phyloP scores from a whole-genome alignment of 1,140 invertebrate genomes.

The Drosophila parvula region DNA sequence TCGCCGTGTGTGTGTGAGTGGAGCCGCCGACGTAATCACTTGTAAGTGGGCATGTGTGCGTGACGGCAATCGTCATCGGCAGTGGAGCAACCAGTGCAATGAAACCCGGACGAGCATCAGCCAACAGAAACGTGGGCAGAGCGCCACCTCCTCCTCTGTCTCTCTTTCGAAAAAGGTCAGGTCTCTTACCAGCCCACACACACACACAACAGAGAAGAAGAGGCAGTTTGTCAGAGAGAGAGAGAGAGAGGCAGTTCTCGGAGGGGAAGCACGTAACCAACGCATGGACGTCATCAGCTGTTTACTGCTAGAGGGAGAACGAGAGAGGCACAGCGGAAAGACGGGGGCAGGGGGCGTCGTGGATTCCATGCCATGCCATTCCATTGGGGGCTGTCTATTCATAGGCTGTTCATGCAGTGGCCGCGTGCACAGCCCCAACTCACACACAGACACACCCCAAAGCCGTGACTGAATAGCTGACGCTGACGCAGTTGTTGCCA shows the following conservation, averaged over 20 bases:
- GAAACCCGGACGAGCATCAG: conserved; percentile 49
- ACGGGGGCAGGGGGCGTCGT: background rate
- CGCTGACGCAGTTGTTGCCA: conserved; percentile 80
- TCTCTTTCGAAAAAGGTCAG: conserved; percentile 65
- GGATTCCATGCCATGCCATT: conserved; percentile 47
- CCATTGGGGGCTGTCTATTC: conserved; percentile 73
- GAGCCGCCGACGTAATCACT: conserved; percentile 75
- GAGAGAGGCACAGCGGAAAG: background rate
- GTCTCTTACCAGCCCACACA: conserved; percentile 47
- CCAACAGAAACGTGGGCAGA: conserved; percentile 65
- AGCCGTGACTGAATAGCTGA: conserved; percentile 72
- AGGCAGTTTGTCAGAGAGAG: background rate
- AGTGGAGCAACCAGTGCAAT: conserved; percentile 67
- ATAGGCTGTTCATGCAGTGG: conserved; percentile 74
- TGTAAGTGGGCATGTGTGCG: conserved; percentile 53
- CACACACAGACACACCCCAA: conserved; percentile 66
- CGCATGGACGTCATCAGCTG: conserved; percentile 80
- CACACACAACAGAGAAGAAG: conserved; percentile 5
- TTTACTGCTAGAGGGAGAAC: conserved; percentile 47
- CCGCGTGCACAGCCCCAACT: conserved; percentile 66
- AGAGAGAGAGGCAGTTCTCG: conserved; percentile 19
- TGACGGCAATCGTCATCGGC: conserved; percentile 63
- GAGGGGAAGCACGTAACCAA: conserved; percentile 62
- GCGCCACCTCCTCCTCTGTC: conserved; percentile 6
- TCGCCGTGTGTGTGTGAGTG: conserved; percentile 47